A percentile compares a stretch with the other conserved stretches of the same genome.
Evolutionary conservation across 2,888 invertebrate genomes (phyloP).

Genomic region (Mythimna lalbum): DNA sequence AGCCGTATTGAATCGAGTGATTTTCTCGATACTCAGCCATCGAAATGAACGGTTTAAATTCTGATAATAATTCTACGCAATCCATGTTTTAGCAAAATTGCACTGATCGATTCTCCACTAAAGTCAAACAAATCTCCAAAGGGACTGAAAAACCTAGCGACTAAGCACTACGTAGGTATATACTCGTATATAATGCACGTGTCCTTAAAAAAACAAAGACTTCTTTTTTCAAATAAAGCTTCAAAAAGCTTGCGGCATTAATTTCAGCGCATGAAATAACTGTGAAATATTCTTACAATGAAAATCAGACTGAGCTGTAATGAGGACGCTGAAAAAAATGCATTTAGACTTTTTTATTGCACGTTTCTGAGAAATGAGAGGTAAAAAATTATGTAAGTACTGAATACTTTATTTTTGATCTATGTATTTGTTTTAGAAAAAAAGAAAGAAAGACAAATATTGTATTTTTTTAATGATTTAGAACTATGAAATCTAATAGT

Average conservation of each 20-base stretch:
- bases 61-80: no score
- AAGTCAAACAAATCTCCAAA: background rate
- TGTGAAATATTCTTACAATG: slow-evolving; percentile 41
- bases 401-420: background rate
- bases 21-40: no score
- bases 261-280: slow-evolving; percentile 36
- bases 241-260: slow-evolving; percentile 27
- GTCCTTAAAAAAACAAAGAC: background rate
- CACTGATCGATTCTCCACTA: no score
- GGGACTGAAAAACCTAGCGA: background rate
- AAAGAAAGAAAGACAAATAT: no score
- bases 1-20: no score
- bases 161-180: background rate
- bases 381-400: background rate
- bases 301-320: slow-evolving; percentile 40
- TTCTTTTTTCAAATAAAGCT: slow-evolving; percentile 12
- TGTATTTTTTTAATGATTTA: no score
- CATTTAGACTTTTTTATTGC: slow-evolving; percentile 32
- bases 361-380: background rate
- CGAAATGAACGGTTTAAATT: no score
- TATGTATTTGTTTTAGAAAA: background rate
- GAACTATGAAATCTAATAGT: no score
- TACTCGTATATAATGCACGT: background rate
- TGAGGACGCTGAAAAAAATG: slow-evolving; percentile 49
- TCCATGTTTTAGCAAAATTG: no score